Base-by-base conservation (phyloP, 2,888 invertebrate species). In the Lithophane socia region DNA sequence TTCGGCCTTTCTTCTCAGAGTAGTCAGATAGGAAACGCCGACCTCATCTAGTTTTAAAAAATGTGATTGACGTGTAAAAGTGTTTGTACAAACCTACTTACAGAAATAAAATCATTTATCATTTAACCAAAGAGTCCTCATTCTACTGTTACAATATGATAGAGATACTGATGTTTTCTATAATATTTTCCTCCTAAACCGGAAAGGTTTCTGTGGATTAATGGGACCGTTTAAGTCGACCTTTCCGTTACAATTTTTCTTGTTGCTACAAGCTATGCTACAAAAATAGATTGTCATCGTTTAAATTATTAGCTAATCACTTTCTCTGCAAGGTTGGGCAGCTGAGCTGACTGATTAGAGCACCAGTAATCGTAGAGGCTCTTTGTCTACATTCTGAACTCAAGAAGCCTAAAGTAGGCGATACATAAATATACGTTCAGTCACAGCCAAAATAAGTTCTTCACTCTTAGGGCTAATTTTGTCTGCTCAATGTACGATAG, bases 181-280 rank as follows among this genome's bases (percentile, higher is more conserved):
- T 24, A 60, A 21, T 47, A 37, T 78, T 79, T 82, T 75, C 79
- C 54, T 66, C 37, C 24, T 37, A 49, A 49, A 54, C 44, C 47
- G 65, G 37, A 61, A 75, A 75, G 52, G 60, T 65, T 82, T 10
- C 21, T 44, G 64, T 37, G 29, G 49, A 64, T 78, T 80, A 58
- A 80, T 73, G 44, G 64, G 52, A 29, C 29, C 42, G 58, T 73
- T 58, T 73, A 78, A 80, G 47, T 44, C 49, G 16, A 60, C 60
- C 13, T 79, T 52, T 76, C 42, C 71, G 70, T 37, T 70, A 44
- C 80, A 29, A 29, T 79, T 68, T 70, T 70, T 52, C 44, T 16
- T 77, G 13, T 29, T 4, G 13, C 21, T 24, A 12, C 49, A 49
- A 44, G 2, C n/a, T 49, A 61, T 60, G 12, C 60, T n/a, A 29